phyloP scores from a whole-genome alignment of 1,140 invertebrate species.

The Laodelphax striatellus region DNA sequence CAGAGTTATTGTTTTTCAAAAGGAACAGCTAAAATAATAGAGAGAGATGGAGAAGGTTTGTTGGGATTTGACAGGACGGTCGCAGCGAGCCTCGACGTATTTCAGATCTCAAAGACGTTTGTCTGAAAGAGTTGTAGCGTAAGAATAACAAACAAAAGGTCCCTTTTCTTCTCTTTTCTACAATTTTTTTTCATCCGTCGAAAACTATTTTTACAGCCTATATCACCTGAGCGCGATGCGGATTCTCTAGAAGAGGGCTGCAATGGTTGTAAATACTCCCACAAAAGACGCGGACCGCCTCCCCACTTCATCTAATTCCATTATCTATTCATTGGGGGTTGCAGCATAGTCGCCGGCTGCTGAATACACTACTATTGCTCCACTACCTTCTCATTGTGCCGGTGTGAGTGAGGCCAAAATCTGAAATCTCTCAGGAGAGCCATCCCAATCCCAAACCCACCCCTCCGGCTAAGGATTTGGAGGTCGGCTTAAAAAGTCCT shows the following conservation, averaged over 20 bases:
- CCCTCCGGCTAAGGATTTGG: neutral
- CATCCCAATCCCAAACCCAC: neutral
- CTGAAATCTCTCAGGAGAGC: neutral
- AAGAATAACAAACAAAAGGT: neutral
- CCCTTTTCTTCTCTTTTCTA: too few relatives aligned
- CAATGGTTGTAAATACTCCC: conserved; percentile 1
- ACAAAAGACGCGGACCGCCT: neutral
- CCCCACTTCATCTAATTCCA: neutral
- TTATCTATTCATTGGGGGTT: neutral
- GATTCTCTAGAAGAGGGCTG: neutral
- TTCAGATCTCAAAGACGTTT: neutral
- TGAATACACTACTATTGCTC: neutral
- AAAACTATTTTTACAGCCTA: too few relatives aligned
- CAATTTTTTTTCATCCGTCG: too few relatives aligned
- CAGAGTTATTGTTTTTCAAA: too few relatives aligned
- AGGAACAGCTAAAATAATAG: too few relatives aligned
- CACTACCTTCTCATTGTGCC: neutral
- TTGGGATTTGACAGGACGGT: too few relatives aligned
- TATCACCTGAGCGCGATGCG: too few relatives aligned
- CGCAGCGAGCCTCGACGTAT: too few relatives aligned
- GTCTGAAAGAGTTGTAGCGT: neutral
- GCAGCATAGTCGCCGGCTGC: neutral
- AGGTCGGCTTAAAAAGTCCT: neutral
- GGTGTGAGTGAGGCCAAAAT: too few relatives aligned
- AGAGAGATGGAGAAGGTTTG: too few relatives aligned